phyloP scores from a whole-genome alignment of 2,888 invertebrate species.

The Drosophila paramelanica region DNA sequence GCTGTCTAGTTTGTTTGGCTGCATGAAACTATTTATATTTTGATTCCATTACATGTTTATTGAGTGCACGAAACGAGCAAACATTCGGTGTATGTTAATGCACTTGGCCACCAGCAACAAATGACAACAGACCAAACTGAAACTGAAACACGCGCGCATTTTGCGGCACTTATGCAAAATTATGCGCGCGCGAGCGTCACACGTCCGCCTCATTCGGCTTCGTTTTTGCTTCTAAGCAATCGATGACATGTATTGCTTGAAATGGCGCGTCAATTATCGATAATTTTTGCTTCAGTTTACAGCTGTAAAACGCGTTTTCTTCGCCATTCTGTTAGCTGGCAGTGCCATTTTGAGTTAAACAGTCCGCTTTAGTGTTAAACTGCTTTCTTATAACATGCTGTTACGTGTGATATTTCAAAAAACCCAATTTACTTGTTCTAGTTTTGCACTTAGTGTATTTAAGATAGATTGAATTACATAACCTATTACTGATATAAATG shows the following conservation, averaged over 20 bases:
- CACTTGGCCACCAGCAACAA: slow-evolving; percentile 44
- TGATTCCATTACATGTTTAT: slow-evolving; percentile 13
- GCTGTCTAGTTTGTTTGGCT: slow-evolving; percentile 29
- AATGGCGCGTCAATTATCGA: slow-evolving; percentile 39
- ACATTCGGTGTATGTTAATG: slow-evolving; percentile 32
- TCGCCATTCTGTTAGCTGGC: slow-evolving; percentile 18
- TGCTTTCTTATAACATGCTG: slow-evolving; percentile 4
- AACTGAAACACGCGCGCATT: slow-evolving; percentile 62
- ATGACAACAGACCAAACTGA: slow-evolving; percentile 43
- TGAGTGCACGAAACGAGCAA: slow-evolving; percentile 26
- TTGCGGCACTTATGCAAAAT: slow-evolving; percentile 57
- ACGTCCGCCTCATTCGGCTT: slow-evolving; percentile 56
- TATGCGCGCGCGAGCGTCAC: slow-evolving; percentile 57
- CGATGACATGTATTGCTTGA: slow-evolving; percentile 33
- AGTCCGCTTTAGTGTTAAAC: background rate
- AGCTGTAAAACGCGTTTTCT: slow-evolving; percentile 17
- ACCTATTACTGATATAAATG: background rate
- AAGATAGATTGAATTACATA: too few relatives aligned
- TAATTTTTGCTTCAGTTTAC: slow-evolving; percentile 19
- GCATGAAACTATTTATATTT: slow-evolving; percentile 26
- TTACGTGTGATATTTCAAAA: slow-evolving; percentile 4
- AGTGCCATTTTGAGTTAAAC: slow-evolving; percentile 38
- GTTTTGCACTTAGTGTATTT: background rate
- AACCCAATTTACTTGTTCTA: background rate
- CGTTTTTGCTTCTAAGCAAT: slow-evolving; percentile 50